Evolutionary conservation across 2,797 vertebrate genomes (phyloP), one percentile per base, ranked within the genome.

Genomic region (Mus caroli): DNA sequence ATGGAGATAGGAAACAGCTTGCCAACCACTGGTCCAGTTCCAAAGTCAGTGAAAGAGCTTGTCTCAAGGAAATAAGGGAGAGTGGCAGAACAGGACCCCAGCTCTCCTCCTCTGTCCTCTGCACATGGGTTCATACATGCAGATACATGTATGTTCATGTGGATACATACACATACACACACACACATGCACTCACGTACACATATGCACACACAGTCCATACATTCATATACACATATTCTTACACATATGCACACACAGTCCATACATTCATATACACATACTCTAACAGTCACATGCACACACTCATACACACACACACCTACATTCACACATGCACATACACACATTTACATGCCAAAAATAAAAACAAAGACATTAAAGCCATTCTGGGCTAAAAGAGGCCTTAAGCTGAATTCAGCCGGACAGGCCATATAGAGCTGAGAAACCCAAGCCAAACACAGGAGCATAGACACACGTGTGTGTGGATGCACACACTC

Each of bases 341-440:
- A 52, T n/a, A 54, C n/a, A 80, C 54, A 58, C n/a, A 40, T 58
- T 56, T 56, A n/a, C 77, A 80, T 80, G 19, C 34, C 40, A 94
- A 46, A 75, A 62, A 43, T 19, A 56, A 73, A 88, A 88, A 82
- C 85, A 58, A 88, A 92, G 12, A 92, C 69, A 77, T 77, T 58
- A 90, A 92, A 95, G 6, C 40, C 34, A 83, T 75, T 87, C 8
- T 80, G 62, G 31, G 31, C 40, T 82, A 82, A 91, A 92, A 84
- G 24, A 91, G 52, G 69, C 26, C 46, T 46, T 10, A 60, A 26
- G 46, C n/a, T 71, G 31, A 46, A 85, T 64, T 28, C 78, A 50
- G 58, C 13, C 58, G 17, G 28, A 50, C 11, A 26, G 15, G 20
- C 34, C 58, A 58, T 28, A 28, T 24, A 60, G 71, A 62, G 5